phyloP scores from a whole-genome alignment of 2,113 vertebrate genomes.

The Solea solea region DNA sequence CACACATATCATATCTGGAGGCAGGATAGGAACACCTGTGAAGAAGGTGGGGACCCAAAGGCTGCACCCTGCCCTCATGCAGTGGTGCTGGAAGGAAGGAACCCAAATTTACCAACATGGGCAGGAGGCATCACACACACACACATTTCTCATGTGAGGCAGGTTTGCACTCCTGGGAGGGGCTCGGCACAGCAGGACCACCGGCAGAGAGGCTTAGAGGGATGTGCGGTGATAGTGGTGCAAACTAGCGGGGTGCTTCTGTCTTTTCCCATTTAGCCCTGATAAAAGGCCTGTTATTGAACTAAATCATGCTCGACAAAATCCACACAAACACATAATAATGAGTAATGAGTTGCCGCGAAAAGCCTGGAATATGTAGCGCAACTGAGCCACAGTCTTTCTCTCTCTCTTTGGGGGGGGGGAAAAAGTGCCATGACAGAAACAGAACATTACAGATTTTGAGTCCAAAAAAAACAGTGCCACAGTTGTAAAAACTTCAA shows the following conservation, averaged over 20 bases:
- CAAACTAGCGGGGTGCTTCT: background rate
- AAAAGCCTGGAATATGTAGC: slow-evolving; percentile 11
- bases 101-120: slow-evolving; percentile 64
- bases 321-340: background rate
- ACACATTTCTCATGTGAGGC: slow-evolving; percentile 33
- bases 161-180: slow-evolving; percentile 56
- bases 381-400: too few relatives aligned
- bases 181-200: slow-evolving; percentile 54
- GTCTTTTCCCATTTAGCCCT: background rate
- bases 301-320: background rate
- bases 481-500: background rate
- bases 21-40: slow-evolving; percentile 53
- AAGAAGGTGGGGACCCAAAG: slow-evolving; percentile 62
- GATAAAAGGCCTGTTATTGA: background rate
- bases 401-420: background rate
- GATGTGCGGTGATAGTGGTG: slow-evolving; percentile 24
- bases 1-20: slow-evolving; percentile 33
- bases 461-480: background rate
- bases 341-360: background rate
- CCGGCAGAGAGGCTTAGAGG: slow-evolving; percentile 53
- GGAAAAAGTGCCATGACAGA: background rate
- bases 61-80: slow-evolving; percentile 71
- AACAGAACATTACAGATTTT: background rate
- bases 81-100: slow-evolving; percentile 74
- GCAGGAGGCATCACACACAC: slow-evolving; percentile 42